Conservation (phyloP, 2,113 vertebrate species). For the Saccopteryx bilineata region DNA sequence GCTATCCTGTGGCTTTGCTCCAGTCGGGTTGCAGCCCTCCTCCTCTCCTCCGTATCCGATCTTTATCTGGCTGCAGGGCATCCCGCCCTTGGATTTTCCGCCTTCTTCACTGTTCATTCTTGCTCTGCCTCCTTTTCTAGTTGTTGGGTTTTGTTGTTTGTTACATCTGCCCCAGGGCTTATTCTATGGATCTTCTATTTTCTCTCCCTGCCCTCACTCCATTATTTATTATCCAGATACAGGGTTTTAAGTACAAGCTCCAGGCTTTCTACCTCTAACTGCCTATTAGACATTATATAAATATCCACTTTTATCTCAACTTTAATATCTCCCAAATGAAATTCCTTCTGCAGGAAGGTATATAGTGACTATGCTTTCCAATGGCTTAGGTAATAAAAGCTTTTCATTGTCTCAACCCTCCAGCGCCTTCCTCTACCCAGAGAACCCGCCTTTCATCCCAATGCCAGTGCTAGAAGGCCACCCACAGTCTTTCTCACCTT, state of each 20-base stretch:
- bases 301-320: slow-evolving; percentile 18
- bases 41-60: fast-evolving
- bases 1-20: no score
- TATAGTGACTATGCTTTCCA: neutral
- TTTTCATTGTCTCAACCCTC: neutral
- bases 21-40: fast-evolving
- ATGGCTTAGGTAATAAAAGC: neutral
- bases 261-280: neutral
- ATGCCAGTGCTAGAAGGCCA: neutral
- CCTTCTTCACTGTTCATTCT: neutral
- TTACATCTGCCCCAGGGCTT: neutral
- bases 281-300: neutral
- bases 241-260: neutral
- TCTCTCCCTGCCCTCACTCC: neutral
- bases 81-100: neutral
- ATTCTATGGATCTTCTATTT: neutral
- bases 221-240: neutral
- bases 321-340: neutral
- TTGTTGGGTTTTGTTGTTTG: neutral
- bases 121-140: neutral
- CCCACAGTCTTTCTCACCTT: neutral
- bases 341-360: neutral
- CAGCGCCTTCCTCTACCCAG: neutral
- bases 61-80: neutral
- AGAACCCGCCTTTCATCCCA: neutral